Evolutionary conservation across 1,140 invertebrate species (phyloP), one percentile per base, ranked within the genome.

Genomic region (Anadara kagoshimensis): DNA sequence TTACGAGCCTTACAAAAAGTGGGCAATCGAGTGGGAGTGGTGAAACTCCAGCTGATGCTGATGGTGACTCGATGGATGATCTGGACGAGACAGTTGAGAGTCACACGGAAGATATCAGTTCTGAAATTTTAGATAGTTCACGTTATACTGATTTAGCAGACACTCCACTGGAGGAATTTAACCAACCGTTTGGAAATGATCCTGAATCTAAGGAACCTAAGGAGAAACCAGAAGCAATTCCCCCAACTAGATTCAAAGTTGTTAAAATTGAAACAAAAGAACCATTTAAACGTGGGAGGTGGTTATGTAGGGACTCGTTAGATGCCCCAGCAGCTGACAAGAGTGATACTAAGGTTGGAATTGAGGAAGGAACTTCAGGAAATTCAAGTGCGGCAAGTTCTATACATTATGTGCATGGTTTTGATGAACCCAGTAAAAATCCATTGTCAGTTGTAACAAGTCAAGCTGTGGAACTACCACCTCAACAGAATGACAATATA

Each of bases 301-400:
- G 97, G 97, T 94, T 94, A 80, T 98, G 96, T 90, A 95, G 97
- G 93, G 97, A 98, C 89, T 98, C 97, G 90, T 91, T 96, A 83
- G 96, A 98, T 90, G 94, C 85, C 93, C 94, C 66, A 92, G 70
- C 67, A 92, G 29, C 63, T 18, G 74, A 78, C 57, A 82, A 79
- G 76, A 77, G 70, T 65, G 79, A 78, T 44, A 77, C 62, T 67
- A 78, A 79, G 54, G 43, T 65, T 47, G 71, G 78, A 59, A 70
- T 73, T 47, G 77, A 75, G 73, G 71, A 79, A 56, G 57, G 73
- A 36, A 73, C 80, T 45, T 82, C 85, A 44, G 82, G 81, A 24
- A 85, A 82, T 61, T 83, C 84, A 11, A 86, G 84, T 82, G 76
- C 80, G 56, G 58, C 78, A 11, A 83, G 77, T 77, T 87, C 86